Conservation (phyloP, 2,888 invertebrate species). For the Branchellion lobata region DNA sequence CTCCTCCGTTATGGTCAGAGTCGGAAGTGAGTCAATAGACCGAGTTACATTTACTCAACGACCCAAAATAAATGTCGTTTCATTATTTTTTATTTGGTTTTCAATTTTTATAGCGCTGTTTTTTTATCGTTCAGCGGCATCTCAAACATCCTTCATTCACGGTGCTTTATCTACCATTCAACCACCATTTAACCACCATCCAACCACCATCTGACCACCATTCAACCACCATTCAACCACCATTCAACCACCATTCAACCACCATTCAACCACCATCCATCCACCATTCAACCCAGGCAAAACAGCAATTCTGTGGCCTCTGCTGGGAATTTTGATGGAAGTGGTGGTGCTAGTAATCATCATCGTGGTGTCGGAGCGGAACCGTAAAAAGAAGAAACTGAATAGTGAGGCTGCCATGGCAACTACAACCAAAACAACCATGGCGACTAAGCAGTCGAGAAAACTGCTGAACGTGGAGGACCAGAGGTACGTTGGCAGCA, state of each 20-base stretch:
- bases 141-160: no score
- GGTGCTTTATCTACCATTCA: no score
- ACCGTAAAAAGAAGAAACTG: not conserved
- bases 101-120: no score
- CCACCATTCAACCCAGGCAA: no score
- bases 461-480: slow-evolving; percentile 3
- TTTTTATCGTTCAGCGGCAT: no score
- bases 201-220: no score
- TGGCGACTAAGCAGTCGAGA: slow-evolving; percentile 1
- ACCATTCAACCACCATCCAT: not conserved
- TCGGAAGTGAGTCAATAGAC: slow-evolving; percentile 2
- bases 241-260: not conserved
- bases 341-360: not conserved
- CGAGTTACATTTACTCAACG: no score
- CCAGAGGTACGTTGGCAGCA: slow-evolving; percentile 1
- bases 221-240: no score
- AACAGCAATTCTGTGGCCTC: not conserved
- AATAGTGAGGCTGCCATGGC: not conserved
- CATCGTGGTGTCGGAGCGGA: slow-evolving; percentile 5
- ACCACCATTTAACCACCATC: no score
- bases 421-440: not conserved
- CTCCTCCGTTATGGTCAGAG: not conserved
- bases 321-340: not conserved
- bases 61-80: no score
- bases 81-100: no score